Conservation (phyloP, 2,888 invertebrate species). For the Hipparchia sbordonii region DNA sequence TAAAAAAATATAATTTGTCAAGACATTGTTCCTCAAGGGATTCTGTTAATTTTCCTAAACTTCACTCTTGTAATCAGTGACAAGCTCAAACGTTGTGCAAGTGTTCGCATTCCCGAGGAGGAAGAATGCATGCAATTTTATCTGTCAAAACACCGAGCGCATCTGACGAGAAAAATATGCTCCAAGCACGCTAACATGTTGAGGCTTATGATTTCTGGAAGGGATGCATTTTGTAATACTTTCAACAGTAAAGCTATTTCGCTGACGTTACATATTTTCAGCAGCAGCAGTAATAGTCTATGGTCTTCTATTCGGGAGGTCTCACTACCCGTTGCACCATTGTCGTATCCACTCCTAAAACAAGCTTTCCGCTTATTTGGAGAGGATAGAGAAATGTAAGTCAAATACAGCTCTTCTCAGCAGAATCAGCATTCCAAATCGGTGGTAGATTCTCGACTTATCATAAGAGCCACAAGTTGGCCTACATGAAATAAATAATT, state of each 20-base stretch:
- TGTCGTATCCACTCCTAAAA: too few species aligned
- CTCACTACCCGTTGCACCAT: too few species aligned
- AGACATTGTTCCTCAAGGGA: neutral
- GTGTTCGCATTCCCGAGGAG: constrained; percentile 34
- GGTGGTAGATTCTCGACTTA: too few species aligned
- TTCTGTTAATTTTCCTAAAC: constrained; percentile 5
- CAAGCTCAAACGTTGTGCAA: constrained; percentile 34
- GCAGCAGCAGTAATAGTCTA: too few species aligned
- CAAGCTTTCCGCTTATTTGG: too few species aligned
- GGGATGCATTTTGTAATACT: neutral
- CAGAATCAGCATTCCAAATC: too few species aligned
- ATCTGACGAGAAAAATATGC: constrained; percentile 38
- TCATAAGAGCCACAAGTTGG: too few species aligned
- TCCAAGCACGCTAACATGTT: constrained; percentile 35
- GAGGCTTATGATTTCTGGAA: constrained; percentile 26
- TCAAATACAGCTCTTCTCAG: too few species aligned
- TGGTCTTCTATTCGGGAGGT: too few species aligned
- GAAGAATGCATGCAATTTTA: constrained; percentile 36
- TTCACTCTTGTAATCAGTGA: constrained; percentile 20
- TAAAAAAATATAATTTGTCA: too few species aligned
- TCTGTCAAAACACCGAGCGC: constrained; percentile 35
- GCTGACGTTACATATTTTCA: neutral
- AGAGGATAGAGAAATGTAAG: too few species aligned
- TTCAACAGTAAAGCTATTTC: neutral
- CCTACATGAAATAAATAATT: too few species aligned